Percentiles rank a stretch among this genome's conserved stretches.
phyloP scores from a whole-genome alignment of 2,797 vertebrate species.

The Sebastes ruberrimus region DNA sequence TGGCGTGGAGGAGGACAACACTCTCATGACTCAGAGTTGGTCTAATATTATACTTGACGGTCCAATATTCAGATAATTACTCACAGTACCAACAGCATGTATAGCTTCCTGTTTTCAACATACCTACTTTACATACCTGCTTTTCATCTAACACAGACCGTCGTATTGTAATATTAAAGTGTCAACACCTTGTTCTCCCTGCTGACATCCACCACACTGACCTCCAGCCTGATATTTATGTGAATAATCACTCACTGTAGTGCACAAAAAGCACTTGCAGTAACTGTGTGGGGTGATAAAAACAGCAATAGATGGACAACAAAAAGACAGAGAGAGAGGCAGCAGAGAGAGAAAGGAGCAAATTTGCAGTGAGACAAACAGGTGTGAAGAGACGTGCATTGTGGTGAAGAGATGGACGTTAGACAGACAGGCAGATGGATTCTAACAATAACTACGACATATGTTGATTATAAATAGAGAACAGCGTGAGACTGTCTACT shows the following conservation, averaged over 20 bases:
- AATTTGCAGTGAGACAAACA: not conserved
- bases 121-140: not conserved
- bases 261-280: not conserved
- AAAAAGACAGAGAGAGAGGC: not conserved
- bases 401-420: not conserved
- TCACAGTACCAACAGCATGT: not conserved
- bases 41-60: conserved; percentile 57
- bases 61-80: conserved; percentile 14
- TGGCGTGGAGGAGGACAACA: conserved; percentile 63
- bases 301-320: not conserved
- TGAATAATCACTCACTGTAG: not conserved
- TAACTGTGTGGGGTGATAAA: not conserved
- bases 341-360: not conserved
- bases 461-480: conserved; percentile 70
- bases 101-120: not conserved
- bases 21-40: conserved; percentile 70
- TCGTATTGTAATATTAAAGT: not conserved
- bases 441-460: conserved; percentile 64
- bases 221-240: not conserved
- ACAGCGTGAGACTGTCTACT: conserved; percentile 35
- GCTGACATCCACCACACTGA: not conserved
- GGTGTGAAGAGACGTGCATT: not conserved
- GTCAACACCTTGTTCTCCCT: not conserved
- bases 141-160: not conserved
- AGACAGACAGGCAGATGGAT: conserved; percentile 1